Conservation (phyloP, 2,113 vertebrate genomes). For the Rostratula benghalensis region DNA sequence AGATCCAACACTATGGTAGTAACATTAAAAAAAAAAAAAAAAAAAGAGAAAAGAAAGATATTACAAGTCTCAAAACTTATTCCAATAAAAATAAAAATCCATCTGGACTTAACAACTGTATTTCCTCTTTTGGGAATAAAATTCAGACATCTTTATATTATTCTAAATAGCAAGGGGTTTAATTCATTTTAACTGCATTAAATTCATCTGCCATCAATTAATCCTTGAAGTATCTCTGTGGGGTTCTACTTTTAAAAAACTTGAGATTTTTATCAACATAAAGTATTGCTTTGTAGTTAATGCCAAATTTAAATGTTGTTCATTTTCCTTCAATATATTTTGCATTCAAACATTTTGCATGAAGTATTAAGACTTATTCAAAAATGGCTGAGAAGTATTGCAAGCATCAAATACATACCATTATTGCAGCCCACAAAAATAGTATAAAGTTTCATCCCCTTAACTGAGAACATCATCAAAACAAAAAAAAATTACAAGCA, state of each 20-base stretch:
- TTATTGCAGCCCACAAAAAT: neutral
- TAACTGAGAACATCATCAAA: neutral
- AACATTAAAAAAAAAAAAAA: neutral
- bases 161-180: slow-evolving; percentile 31
- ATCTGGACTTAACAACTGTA: slow-evolving; percentile 58
- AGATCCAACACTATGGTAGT: neutral
- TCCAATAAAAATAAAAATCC: slow-evolving; percentile 61
- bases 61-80: slow-evolving; percentile 10
- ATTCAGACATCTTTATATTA: slow-evolving; percentile 38
- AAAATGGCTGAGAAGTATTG: neutral
- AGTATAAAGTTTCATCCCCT: neutral
- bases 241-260: slow-evolving; percentile 20
- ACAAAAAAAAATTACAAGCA: neutral
- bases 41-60: neutral
- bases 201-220: slow-evolving; percentile 41
- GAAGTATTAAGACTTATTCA: neutral
- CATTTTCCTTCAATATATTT: slow-evolving; percentile 9
- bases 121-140: slow-evolving; percentile 61
- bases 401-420: neutral
- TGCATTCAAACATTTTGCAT: neutral
- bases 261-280: slow-evolving; percentile 47
- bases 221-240: slow-evolving; percentile 12
- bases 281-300: neutral
- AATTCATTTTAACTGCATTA: slow-evolving; percentile 43
- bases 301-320: slow-evolving; percentile 18